Evolutionary conservation across 1,140 invertebrate genomes (phyloP).

Genomic region (Trissolcus basalis): DNA sequence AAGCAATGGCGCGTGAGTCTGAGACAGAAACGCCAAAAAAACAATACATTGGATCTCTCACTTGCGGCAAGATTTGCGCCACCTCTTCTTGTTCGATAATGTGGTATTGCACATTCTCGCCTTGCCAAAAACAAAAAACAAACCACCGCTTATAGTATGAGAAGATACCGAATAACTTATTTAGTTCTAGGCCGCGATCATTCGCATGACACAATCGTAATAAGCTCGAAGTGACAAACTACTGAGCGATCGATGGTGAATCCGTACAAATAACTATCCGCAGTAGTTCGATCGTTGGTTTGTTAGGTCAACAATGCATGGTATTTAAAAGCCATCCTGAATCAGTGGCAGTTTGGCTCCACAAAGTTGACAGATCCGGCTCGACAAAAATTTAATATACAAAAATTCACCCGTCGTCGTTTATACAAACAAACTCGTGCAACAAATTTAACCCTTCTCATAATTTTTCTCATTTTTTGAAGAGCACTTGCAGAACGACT

Average conservation of each 20-base stretch:
- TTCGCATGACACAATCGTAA: slow-evolving; percentile 72
- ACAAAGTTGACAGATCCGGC: neutral
- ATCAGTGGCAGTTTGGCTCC: slow-evolving; percentile 3
- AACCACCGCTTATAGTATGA: slow-evolving; percentile 23
- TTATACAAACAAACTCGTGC: too few species aligned
- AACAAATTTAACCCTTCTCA: too few species aligned
- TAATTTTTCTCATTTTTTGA: neutral
- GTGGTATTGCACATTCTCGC: slow-evolving; percentile 18
- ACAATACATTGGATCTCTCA: too few species aligned
- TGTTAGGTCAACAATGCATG: slow-evolving; percentile 62
- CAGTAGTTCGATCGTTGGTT: slow-evolving; percentile 49
- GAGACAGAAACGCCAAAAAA: neutral
- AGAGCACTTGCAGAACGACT: slow-evolving; percentile 21
- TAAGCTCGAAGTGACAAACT: slow-evolving; percentile 68
- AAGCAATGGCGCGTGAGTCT: neutral
- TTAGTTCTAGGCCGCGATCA: slow-evolving; percentile 71
- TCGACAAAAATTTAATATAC: too few species aligned
- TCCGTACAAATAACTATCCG: slow-evolving; percentile 72
- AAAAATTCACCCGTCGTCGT: too few species aligned
- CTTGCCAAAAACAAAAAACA: slow-evolving; percentile 42
- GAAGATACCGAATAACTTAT: slow-evolving; percentile 56
- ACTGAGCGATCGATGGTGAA: slow-evolving; percentile 73
- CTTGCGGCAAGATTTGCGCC: slow-evolving; percentile 6
- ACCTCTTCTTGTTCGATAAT: slow-evolving; percentile 17
- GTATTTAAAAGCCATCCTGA: slow-evolving; percentile 5